Base-by-base conservation (phyloP, 2,797 vertebrate species). In the Phrynocephalus vlangalii region DNA sequence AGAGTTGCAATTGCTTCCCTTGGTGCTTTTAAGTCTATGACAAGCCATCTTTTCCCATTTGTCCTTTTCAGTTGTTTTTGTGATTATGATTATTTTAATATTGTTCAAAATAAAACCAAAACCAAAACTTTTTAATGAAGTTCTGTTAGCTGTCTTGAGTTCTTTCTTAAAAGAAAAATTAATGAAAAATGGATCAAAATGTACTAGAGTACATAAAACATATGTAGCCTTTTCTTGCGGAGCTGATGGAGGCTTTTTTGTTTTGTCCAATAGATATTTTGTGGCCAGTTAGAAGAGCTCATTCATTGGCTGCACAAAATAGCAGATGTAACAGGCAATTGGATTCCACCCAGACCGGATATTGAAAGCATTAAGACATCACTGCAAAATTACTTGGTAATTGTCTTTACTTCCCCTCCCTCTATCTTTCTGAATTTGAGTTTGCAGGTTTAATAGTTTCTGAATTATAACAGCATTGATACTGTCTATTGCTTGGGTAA, bases 221-320 rank as follows among this genome's bases (percentile, higher is more conserved):
- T 0, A 1, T 86, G 30, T 30, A 16, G 15, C 56, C 13, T 6
- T 3, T 0, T 0, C 0, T 0, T 6, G 22, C 52, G 1, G 0
- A 33, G 13, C 3, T 73, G 24, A 0, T 0, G 91, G 72, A 94
- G 82, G 81, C 15, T 56, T 60, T 78, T 86, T 1, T 81, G n/a
- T 88, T 95, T 91, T 6, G n/a, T 95, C 80, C 84, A 84, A 88
- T 86, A 99, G 99, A 94, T 95, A 38, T 99, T 99, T 92, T 98
- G 98, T 93, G 96, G 96, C 92, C 97, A 98, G 91, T 96, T 99
- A 90, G 97, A 98, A 90, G 96, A 97, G 94, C 97, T 99, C 38
- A 98, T 99, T 90, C 82, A 50, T 33, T 98, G 97, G 98, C 96
- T 99, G 63, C 97, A 98, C 87, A 83, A 63, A 0, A 87, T 98